These are phyloP conservation scores for Romanogobio albipinnatus DNA, from an alignment of 2,113 vertebrate species.

Conservation along the genomic window DNA sequence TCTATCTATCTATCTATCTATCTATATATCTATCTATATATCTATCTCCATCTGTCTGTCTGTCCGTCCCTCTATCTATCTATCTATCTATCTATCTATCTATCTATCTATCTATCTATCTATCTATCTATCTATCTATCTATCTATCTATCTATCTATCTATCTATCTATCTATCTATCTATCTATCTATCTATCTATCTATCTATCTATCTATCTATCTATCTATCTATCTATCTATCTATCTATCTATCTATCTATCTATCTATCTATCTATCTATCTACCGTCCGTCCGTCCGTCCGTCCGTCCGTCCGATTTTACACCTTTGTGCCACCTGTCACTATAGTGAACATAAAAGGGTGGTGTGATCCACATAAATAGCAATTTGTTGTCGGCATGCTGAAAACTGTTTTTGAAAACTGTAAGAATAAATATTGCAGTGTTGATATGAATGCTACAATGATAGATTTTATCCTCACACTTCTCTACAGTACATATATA, in stretches of 20 bases:
- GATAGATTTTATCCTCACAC: background rate
- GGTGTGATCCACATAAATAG: background rate
- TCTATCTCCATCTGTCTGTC: no score
- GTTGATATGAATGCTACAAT: background rate
- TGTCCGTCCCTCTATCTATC: no score
- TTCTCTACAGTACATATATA: background rate
- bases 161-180: background rate
- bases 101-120: background rate
- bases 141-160: background rate
- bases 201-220: background rate
- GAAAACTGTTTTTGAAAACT: constrained; percentile 7
- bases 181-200: background rate
- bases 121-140: background rate
- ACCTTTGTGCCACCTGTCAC: constrained; percentile 16
- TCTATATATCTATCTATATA: no score
- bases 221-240: no score
- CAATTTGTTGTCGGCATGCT: background rate
- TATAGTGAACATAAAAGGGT: background rate
- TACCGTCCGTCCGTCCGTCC: no score
- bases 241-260: no score
- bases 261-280: no score
- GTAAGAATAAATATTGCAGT: background rate
- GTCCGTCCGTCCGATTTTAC: background rate
- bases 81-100: no score
- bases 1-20: no score